Percentiles rank a stretch among this genome's conserved stretches.
These are phyloP conservation scores for Zaprionus davidi DNA, from an alignment of 1,140 invertebrate species.

Conservation along the genomic window DNA sequence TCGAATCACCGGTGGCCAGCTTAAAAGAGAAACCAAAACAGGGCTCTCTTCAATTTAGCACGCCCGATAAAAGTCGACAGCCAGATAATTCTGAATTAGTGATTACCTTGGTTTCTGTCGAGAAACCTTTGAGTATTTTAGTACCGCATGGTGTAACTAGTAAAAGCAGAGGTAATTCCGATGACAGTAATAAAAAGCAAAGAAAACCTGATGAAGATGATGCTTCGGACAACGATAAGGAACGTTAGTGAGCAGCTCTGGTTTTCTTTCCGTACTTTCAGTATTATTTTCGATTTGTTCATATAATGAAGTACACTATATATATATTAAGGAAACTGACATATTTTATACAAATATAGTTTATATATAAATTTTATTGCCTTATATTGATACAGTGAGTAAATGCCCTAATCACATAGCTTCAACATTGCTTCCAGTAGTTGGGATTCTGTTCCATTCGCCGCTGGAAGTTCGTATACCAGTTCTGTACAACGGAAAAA, in stretches of 20 bases:
- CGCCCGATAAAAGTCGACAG: too few relatives aligned
- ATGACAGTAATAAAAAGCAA: neutral
- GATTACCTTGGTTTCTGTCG: too few relatives aligned
- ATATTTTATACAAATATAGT: too few relatives aligned
- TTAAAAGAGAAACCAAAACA: neutral
- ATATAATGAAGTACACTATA: neutral
- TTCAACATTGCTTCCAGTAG: slow-evolving; percentile 92
- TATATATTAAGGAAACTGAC: neutral
- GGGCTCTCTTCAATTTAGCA: neutral
- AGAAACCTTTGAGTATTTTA: neutral
- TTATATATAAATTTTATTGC: neutral
- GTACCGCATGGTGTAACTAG: neutral
- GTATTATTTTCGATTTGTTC: neutral
- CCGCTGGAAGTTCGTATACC: slow-evolving; percentile 97
- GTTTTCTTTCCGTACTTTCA: neutral
- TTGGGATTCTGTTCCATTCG: slow-evolving; percentile 95
- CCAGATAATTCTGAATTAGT: too few relatives aligned
- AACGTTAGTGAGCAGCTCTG: neutral
- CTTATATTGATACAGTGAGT: neutral
- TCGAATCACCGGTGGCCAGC: neutral
- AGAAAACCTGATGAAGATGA: neutral
- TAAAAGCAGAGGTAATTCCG: neutral
- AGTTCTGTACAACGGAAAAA: slow-evolving; percentile 93
- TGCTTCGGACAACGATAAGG: neutral
- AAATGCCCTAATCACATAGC: neutral